Percentiles rank a stretch among this genome's conserved stretches.
Evolutionary conservation across 2,888 invertebrate species (phyloP).

Genomic region (Parascotia fuliginaria): DNA sequence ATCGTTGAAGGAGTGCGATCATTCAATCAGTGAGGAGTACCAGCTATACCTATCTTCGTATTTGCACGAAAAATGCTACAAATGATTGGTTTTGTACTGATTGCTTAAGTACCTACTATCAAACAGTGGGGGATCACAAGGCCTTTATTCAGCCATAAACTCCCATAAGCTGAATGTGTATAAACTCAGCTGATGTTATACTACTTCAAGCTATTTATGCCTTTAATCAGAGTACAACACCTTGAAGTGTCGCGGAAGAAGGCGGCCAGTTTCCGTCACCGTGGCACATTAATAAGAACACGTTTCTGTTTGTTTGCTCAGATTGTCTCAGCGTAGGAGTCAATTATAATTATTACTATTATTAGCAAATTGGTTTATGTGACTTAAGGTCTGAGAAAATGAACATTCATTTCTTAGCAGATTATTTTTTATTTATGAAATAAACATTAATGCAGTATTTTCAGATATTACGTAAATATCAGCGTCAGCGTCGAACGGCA

Average conservation of each 20-base stretch:
- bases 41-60: background rate
- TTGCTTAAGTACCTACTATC: too few relatives aligned
- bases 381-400: background rate
- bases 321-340: conserved; percentile 5
- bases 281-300: conserved; percentile 6
- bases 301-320: conserved; percentile 11
- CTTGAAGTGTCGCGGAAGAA: conserved; percentile 14
- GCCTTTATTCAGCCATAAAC: too few relatives aligned
- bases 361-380: too few relatives aligned
- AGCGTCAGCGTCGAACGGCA: conserved; percentile 21
- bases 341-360: conserved; percentile 9
- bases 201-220: background rate
- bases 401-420: background rate
- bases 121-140: too few relatives aligned
- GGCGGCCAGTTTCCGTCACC: conserved; percentile 16
- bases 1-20: background rate
- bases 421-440: background rate
- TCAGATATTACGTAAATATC: conserved; percentile 11
- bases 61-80: too few relatives aligned
- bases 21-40: background rate
- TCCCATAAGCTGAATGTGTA: too few relatives aligned
- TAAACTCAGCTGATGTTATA: too few relatives aligned
- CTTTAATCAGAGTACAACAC: background rate
- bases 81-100: too few relatives aligned
- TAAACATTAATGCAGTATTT: background rate